Evolutionary conservation across 2,113 vertebrate species (phyloP), one percentile per base, ranked within the genome.

Genomic region (Toxotes jaculatrix): DNA sequence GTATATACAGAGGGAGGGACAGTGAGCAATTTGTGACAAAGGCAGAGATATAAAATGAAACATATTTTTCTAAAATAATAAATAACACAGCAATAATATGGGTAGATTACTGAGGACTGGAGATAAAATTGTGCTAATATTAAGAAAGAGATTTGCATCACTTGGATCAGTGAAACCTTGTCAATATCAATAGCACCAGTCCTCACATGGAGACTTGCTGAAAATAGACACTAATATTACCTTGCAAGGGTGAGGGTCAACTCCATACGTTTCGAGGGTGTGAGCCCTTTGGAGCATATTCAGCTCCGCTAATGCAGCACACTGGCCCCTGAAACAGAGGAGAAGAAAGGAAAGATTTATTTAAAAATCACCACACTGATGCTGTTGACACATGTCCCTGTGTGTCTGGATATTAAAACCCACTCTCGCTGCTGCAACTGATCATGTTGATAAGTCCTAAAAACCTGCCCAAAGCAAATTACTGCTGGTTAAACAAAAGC

Each of bases 241-340:
- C 97, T 99, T 99, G 95, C 98, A 99, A 3, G 98, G 98, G 84
- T 99, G 98, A 63, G 98, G 98, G 93, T 99, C 98, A 21, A 99
- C 97, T 34, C 98, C 98, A 0, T 99, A 99, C 0, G 98, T 99
- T 94, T 99, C 98, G 83, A 99, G 93, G 79, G 95, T 95, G 91
- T 98, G 95, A 78, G 97, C 97, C 95, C 96, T 98, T 90, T 98
- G 93, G 45, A 99, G 96, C 85, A 99, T 96, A 89, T 98, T 98
- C 86, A 98, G 92, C 93, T 99, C 98, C 77, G 98, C 97, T 74
- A 97, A 87, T 0, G 97, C 91, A 82, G 97, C 94, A 81, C 89
- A 96, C 91, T 98, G 97, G 42, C 96, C 96, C 93, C 98, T 99
- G 85, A 79, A 94, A 94, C 84, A 71, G 88, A 45, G 86, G 8